Conservation (phyloP, 2,888 invertebrate genomes). For the Pterostichus niger region DNA sequence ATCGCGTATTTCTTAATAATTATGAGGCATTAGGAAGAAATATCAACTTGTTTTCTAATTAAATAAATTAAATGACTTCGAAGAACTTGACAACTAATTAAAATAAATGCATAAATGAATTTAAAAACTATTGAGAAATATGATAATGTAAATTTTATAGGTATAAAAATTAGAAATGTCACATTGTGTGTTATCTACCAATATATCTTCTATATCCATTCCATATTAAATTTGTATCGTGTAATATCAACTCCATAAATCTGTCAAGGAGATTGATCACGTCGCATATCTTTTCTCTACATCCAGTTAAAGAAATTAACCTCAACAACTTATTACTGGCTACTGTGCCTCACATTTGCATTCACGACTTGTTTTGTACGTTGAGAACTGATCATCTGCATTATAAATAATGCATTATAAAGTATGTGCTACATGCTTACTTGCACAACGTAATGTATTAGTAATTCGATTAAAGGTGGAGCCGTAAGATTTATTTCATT, state of each 20-base stretch:
- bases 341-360: slow-evolving; percentile 52
- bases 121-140: slow-evolving; percentile 52
- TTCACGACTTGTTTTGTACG: slow-evolving; percentile 51
- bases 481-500: slow-evolving; percentile 36
- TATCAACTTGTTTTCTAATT: slow-evolving; percentile 52
- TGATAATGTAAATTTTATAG: slow-evolving; percentile 29
- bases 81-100: slow-evolving; percentile 50
- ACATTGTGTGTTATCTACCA: slow-evolving; percentile 39
- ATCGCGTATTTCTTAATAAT: slow-evolving; percentile 47
- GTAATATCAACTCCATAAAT: slow-evolving; percentile 53
- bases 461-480: slow-evolving; percentile 53
- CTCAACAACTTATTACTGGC: slow-evolving; percentile 58
- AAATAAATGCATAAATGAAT: slow-evolving; percentile 52
- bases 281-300: slow-evolving; percentile 42
- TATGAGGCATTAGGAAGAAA: slow-evolving; percentile 45
- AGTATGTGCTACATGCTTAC: slow-evolving; percentile 53
- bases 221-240: slow-evolving; percentile 47
- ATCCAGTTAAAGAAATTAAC: slow-evolving; percentile 35
- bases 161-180: slow-evolving; percentile 50
- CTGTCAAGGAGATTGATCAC: slow-evolving; percentile 45
- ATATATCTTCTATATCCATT: slow-evolving; percentile 39
- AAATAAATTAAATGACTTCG: slow-evolving; percentile 49
- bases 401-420: slow-evolving; percentile 60
- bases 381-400: slow-evolving; percentile 53
- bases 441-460: slow-evolving; percentile 52